Evolutionary conservation across 2,888 invertebrate genomes (phyloP).

Genomic region (Drosophila mettleri): DNA sequence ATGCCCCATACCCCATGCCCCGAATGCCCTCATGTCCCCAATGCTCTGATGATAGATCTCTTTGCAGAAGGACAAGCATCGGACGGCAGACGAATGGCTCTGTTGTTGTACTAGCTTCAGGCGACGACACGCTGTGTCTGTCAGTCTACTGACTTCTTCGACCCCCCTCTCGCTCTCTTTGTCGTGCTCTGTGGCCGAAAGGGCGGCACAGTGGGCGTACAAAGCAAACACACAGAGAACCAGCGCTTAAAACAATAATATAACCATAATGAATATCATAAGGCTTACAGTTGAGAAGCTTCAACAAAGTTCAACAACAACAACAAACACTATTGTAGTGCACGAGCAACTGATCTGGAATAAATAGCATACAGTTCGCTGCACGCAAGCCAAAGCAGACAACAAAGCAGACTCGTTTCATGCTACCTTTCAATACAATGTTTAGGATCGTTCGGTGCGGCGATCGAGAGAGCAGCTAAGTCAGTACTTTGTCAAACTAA

Average conservation of each 20-base stretch:
- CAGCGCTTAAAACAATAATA: conserved; percentile 45
- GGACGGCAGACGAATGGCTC: conserved; percentile 43
- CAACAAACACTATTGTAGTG: conserved; percentile 4
- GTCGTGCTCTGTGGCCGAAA: background rate
- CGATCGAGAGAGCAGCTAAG: background rate
- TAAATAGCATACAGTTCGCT: conserved; percentile 23
- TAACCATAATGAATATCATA: conserved; percentile 29
- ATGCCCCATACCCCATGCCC: conserved; percentile 31
- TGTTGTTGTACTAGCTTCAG: conserved; percentile 59
- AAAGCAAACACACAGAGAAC: conserved; percentile 30
- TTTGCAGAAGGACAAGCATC: conserved; percentile 20
- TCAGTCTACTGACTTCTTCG: conserved; percentile 28
- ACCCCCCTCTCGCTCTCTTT: background rate
- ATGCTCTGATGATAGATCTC: conserved; percentile 39
- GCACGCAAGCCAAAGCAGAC: conserved; percentile 7
- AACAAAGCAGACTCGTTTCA: conserved; percentile 3
- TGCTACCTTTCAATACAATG: conserved; percentile 2
- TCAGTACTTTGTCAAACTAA: conserved; percentile 30
- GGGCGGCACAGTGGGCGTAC: conserved; percentile 71
- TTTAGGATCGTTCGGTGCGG: conserved; percentile 14
- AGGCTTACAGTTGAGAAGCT: conserved; percentile 8
- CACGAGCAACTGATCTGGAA: conserved; percentile 15
- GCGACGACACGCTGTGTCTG: conserved; percentile 73
- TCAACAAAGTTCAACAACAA: conserved; percentile 2
- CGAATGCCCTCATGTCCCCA: conserved; percentile 36